Conservation (phyloP, 2,113 vertebrate genomes). For the Mellivora capensis region DNA sequence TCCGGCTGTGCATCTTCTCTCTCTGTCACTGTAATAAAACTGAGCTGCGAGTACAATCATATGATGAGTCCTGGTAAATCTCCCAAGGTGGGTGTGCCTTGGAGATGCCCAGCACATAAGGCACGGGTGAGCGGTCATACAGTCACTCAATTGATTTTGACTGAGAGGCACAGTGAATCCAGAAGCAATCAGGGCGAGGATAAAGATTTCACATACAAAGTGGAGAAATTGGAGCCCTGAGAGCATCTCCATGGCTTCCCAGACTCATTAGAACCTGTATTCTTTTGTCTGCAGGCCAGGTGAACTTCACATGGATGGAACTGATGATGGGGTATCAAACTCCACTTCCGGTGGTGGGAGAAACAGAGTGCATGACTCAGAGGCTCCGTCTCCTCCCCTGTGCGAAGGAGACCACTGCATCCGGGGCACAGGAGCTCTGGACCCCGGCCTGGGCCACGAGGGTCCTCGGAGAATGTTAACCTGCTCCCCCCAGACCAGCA, state of each 20-base stretch:
- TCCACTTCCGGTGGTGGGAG: neutral
- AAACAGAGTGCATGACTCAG: rapidly evolving
- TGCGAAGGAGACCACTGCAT: rapidly evolving
- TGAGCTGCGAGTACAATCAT: too few species aligned
- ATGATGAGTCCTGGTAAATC: neutral
- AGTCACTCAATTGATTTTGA: neutral
- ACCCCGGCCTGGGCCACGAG: rapidly evolving
- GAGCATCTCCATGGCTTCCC: neutral
- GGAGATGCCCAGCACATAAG: neutral
- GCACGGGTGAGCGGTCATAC: too few species aligned
- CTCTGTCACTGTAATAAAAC: neutral
- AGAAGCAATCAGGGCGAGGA: neutral
- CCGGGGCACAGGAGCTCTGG: rapidly evolving
- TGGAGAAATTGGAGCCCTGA: neutral
- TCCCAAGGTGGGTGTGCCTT: neutral
- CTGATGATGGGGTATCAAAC: rapidly evolving
- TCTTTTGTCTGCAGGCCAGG: neutral
- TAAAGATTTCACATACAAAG: neutral
- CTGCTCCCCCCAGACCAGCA: neutral
- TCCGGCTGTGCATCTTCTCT: neutral
- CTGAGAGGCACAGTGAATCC: neutral
- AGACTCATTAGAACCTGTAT: neutral
- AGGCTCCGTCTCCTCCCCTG: neutral
- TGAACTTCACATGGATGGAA: neutral
- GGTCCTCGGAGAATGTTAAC: rapidly evolving